Evolutionary conservation across 2,888 invertebrate genomes (phyloP).

Genomic region (Eledona agricola): DNA sequence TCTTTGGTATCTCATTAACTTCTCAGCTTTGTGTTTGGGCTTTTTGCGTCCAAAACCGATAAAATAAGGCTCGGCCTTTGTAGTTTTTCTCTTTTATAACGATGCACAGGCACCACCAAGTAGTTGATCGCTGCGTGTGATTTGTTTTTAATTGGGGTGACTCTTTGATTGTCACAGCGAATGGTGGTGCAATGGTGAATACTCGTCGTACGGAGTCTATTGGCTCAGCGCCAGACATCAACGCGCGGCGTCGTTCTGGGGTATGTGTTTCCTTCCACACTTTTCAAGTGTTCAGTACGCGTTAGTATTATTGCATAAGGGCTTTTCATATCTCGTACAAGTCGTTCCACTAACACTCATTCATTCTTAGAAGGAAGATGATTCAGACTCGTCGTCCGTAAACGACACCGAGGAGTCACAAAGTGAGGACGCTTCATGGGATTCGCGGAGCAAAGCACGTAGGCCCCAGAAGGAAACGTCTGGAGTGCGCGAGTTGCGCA

Average conservation of each 20-base stretch:
- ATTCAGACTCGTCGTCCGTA: slow-evolving; percentile 49
- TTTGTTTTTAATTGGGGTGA: slow-evolving; percentile 2
- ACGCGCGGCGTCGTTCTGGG: slow-evolving; percentile 56
- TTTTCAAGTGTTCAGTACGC: not conserved
- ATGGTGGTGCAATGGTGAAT: slow-evolving; percentile 56
- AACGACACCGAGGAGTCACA: slow-evolving; percentile 52
- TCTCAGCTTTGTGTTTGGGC: slow-evolving; percentile 2
- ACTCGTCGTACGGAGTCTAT: slow-evolving; percentile 59
- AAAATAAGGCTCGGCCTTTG: no score
- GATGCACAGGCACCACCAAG: slow-evolving; percentile 1
- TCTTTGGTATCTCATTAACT: no score
- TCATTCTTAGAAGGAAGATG: slow-evolving; percentile 38
- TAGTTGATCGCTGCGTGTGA: no score
- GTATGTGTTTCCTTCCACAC: slow-evolving; percentile 48
- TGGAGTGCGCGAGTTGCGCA: slow-evolving; percentile 52
- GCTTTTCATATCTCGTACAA: not conserved
- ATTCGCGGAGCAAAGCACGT: slow-evolving; percentile 47
- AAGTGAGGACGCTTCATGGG: slow-evolving; percentile 54
- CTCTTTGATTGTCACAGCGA: slow-evolving; percentile 33
- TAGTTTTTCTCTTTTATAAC: not conserved
- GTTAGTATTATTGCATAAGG: slow-evolving; percentile 12
- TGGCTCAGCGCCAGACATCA: slow-evolving; percentile 54
- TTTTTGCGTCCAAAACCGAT: slow-evolving; percentile 1
- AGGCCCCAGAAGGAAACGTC: slow-evolving; percentile 42
- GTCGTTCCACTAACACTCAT: not conserved